Evolutionary conservation across 2,888 invertebrate species (phyloP), one percentile per base, ranked within the genome.

Genomic region (Microctonus brassicae): DNA sequence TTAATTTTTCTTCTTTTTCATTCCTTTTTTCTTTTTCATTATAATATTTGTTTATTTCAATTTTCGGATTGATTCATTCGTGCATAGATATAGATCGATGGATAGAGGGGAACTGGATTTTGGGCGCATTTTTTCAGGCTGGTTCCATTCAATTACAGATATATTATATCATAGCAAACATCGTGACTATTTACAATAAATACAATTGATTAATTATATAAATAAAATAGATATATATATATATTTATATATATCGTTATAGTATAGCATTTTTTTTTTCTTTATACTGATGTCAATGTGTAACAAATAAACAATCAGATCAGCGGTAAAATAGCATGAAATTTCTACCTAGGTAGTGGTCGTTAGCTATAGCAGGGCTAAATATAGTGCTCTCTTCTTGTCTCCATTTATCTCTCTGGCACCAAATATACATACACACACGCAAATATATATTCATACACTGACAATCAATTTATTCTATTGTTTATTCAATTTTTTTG

Each of bases 301-400:
- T 86, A 85, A 86, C 86, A n/a, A 84, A 85, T 85, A 85, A 86
- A 86, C 86, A 85, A 84, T 85, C 83, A 86, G 85, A 86, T 85
- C 82, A 86, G 84, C 84, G 80, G 85, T 84, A 83, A 86, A 86
- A 82, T 86, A 86, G 86, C 84, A 81, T 84, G 78, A 83, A 78
- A 53, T 69, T 62, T 84, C 84, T 86, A 86, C 82, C 83, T 80
- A 84, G 80, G 81, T 84, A 84, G 83, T 85, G 85, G 85, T 85
- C 85, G 85, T 85, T 47, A 83, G 84, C 79, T 81, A 81, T 79
- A 83, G 83, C 82, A 80, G 83, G 80, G 82, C 82, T 81, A 81
- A 79, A 77, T 77, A n/a, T n/a, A n/a, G n/a, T 78, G 73, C 77
- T 76, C 76, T 77, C 67, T 73, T 71, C 73, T 77, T 73, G 75